Evolutionary conservation across 2,797 vertebrate genomes (phyloP).

Genomic region (Enteromius argenteus): DNA sequence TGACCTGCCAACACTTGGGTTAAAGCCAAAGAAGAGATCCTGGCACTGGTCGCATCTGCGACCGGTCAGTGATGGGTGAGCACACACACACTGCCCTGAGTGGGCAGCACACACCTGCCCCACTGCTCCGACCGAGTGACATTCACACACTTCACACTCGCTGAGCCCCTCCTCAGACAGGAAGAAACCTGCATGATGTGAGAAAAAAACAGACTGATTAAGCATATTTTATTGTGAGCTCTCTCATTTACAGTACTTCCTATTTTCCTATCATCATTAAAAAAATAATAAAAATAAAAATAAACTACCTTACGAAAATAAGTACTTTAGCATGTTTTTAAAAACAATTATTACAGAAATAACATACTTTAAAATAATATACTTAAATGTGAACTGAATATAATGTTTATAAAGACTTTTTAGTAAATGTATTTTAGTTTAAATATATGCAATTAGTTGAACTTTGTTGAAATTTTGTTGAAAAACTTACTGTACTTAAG

Average conservation of each 20-base stretch:
- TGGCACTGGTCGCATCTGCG: conserved; percentile 83
- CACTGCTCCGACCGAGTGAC: conserved; percentile 81
- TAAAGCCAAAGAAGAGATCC: conserved; percentile 86
- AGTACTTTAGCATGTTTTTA: not conserved
- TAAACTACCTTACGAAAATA: not conserved
- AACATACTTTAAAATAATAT: not conserved
- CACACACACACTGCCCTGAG: conserved; percentile 85
- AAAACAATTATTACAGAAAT: not conserved
- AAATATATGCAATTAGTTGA: not conserved
- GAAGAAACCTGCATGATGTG: conserved; percentile 82
- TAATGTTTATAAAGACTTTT: not conserved
- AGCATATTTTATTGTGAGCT: not conserved
- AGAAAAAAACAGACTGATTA: not conserved
- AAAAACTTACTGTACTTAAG: not conserved
- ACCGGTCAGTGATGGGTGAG: conserved; percentile 82
- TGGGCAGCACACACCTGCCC: conserved; percentile 77
- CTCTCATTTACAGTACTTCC: not conserved
- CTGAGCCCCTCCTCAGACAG: conserved; percentile 65
- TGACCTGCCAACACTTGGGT: conserved; percentile 82
- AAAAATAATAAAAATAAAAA: not conserved
- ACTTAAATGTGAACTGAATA: not conserved
- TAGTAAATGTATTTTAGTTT: not conserved
- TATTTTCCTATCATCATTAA: not conserved
- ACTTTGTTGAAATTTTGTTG: not conserved
- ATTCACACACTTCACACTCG: conserved; percentile 84